These are phyloP conservation scores for Melinopterus prodromus DNA, from an alignment of 2,888 invertebrate genomes.

Conservation along the genomic window DNA sequence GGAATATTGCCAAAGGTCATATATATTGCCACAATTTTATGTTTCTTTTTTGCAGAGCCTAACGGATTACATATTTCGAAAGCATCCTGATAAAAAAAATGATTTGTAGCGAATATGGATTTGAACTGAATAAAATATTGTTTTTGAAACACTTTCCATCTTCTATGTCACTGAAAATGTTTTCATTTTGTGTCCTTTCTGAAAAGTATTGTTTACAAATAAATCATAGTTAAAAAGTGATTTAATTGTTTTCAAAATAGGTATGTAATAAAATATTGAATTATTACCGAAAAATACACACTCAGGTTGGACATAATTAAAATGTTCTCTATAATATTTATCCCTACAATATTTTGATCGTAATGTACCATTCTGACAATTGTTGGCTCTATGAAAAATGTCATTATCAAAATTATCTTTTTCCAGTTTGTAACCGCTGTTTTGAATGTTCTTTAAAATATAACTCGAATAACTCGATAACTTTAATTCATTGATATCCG, in stretches of 20 bases:
- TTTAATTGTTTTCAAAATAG: neutral
- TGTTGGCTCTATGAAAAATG: neutral
- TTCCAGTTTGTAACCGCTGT: neutral
- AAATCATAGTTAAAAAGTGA: neutral
- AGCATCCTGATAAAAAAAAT: slow-evolving; percentile 45
- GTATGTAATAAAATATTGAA: neutral
- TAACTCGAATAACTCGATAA: neutral
- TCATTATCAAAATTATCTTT: neutral
- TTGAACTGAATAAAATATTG: slow-evolving; percentile 27
- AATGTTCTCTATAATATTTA: neutral
- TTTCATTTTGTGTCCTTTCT: neutral
- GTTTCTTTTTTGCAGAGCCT: slow-evolving; percentile 43
- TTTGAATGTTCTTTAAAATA: neutral
- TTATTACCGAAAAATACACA: neutral
- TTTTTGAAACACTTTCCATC: slow-evolving; percentile 26
- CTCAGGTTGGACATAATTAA: neutral
- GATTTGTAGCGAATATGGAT: slow-evolving; percentile 31
- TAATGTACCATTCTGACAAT: neutral
- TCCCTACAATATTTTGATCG: neutral
- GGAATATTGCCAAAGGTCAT: slow-evolving; percentile 43
- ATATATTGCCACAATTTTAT: slow-evolving; percentile 44
- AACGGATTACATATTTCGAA: slow-evolving; percentile 45
- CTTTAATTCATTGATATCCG: neutral
- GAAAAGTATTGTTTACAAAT: slow-evolving; percentile 11
- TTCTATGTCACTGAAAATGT: slow-evolving; percentile 10